These are phyloP conservation scores for Cardinalis cardinalis DNA, from an alignment of 2,113 vertebrate genomes.

Conservation along the genomic window DNA sequence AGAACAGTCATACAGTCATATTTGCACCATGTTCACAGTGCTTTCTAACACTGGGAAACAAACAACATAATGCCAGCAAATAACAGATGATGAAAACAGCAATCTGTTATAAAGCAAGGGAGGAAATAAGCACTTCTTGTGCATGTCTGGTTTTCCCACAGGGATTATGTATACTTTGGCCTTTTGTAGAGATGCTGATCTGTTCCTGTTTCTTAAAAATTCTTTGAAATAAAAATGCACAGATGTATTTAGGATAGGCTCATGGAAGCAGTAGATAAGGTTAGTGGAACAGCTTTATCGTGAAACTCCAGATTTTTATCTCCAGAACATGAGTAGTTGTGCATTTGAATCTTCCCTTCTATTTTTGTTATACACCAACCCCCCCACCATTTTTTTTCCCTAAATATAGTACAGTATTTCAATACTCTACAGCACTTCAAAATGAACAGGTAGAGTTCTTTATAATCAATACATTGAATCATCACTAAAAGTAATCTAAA, in stretches of 20 bases:
- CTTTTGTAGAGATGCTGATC: background rate
- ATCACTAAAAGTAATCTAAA: background rate
- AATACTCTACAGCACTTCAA: background rate
- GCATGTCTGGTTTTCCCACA: background rate
- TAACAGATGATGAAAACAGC: background rate
- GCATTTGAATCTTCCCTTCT: background rate
- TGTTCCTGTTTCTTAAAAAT: background rate
- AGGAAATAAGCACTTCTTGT: background rate
- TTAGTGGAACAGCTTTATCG: background rate
- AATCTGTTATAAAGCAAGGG: background rate
- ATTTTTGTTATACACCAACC: background rate
- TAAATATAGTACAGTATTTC: background rate
- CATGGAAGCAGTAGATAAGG: background rate
- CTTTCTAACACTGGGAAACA: background rate
- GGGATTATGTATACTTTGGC: background rate
- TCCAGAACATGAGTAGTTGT: background rate
- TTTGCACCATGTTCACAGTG: background rate
- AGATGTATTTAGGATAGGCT: background rate
- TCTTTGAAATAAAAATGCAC: background rate
- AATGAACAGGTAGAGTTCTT: background rate
- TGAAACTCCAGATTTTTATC: background rate
- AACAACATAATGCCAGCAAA: background rate
- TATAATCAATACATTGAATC: background rate
- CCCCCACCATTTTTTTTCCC: background rate
- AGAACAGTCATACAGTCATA: background rate